These are phyloP conservation scores for Phalloptychus januarius DNA, from an alignment of 2,797 vertebrate species.

Conservation along the genomic window DNA sequence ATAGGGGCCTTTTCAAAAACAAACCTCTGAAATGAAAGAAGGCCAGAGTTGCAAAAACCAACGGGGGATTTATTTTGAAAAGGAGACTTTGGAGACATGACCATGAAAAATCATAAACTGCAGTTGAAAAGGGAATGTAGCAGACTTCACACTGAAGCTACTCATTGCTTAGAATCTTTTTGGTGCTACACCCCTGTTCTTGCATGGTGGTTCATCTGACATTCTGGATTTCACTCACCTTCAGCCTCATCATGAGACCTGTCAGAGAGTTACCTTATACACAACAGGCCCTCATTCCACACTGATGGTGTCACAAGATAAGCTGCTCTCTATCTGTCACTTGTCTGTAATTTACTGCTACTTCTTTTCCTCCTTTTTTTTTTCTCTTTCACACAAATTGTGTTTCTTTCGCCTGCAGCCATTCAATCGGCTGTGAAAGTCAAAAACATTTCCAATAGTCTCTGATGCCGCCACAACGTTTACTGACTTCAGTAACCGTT, in stretches of 20 bases:
- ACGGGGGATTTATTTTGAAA: conserved; percentile 78
- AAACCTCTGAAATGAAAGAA: conserved; percentile 79
- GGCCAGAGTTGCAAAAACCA: conserved; percentile 68
- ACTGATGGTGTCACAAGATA: conserved; percentile 81
- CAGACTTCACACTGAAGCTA: conserved; percentile 41
- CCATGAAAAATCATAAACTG: conserved; percentile 80
- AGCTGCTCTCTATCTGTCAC: conserved; percentile 71
- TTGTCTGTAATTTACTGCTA: conserved; percentile 80
- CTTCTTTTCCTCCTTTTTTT: conserved; percentile 58
- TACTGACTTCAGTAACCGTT: conserved; percentile 63
- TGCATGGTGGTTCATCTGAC: conserved; percentile 42
- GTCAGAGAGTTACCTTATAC: conserved; percentile 81
- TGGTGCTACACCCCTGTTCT: conserved; percentile 32
- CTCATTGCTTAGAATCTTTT: conserved; percentile 43
- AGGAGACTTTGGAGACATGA: conserved; percentile 67
- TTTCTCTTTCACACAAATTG: conserved; percentile 63
- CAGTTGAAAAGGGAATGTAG: conserved; percentile 77
- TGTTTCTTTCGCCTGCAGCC: conserved; percentile 68
- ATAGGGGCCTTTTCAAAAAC: conserved; percentile 82
- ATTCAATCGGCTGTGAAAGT: conserved; percentile 55
- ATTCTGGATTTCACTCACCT: conserved; percentile 53
- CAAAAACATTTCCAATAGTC: conserved; percentile 49
- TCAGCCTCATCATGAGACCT: conserved; percentile 74
- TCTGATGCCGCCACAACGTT: conserved; percentile 47
- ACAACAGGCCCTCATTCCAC: conserved; percentile 81